phyloP scores from a whole-genome alignment of 2,888 invertebrate species.

The Lasioglossum pauxillum region DNA sequence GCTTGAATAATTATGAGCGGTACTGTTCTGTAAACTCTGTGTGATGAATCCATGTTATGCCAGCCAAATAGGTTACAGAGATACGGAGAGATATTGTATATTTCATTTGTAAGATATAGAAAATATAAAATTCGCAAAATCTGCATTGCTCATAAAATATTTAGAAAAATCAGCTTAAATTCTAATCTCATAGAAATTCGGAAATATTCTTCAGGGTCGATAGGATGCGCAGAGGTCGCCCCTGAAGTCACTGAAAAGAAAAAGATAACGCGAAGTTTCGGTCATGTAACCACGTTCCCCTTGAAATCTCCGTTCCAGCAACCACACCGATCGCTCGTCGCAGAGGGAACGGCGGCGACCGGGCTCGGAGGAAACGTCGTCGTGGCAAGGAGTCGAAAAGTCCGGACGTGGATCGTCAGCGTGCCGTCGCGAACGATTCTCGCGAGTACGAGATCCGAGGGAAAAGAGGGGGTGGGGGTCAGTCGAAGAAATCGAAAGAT shows the following conservation, averaged over 20 bases:
- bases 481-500: constrained; percentile 59
- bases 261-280: no score
- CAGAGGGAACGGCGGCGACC: constrained; percentile 37
- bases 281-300: neutral
- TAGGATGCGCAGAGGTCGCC: no score
- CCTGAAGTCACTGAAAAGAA: neutral
- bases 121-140: no score
- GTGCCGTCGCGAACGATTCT: constrained; percentile 30
- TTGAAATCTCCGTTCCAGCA: constrained; percentile 21
- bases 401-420: constrained; percentile 21
- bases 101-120: no score
- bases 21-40: neutral
- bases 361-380: constrained; percentile 62
- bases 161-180: no score
- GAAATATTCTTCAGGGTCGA: neutral
- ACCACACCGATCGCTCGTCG: constrained; percentile 43
- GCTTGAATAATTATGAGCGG: neutral
- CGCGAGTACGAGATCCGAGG: constrained; percentile 64
- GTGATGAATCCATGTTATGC: neutral
- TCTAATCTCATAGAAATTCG: neutral
- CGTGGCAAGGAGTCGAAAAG: constrained; percentile 40
- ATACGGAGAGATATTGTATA: neutral
- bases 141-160: no score
- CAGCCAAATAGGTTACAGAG: neutral
- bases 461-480: constrained; percentile 22